phyloP scores from a whole-genome alignment of 2,888 invertebrate genomes.

The Lymantria monacha region DNA sequence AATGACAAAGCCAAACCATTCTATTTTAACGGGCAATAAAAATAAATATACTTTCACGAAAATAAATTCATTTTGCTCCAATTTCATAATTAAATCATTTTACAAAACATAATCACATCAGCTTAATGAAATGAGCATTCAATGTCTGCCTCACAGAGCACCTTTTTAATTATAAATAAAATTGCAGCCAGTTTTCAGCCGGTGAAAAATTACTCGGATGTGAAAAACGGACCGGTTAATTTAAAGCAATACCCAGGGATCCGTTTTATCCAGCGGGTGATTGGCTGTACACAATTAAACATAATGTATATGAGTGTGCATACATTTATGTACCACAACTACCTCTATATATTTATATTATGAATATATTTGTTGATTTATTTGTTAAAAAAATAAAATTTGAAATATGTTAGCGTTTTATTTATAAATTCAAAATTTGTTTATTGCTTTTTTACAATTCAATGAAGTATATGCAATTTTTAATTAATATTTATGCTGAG shows the following conservation, averaged over 20 bases:
- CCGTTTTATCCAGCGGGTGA: constrained; percentile 27
- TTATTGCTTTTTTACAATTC: no score
- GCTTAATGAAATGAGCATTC: constrained; percentile 20
- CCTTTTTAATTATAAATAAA: constrained; percentile 34
- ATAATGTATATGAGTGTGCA: background rate
- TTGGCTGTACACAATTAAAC: constrained; percentile 20
- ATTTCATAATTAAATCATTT: constrained; percentile 8
- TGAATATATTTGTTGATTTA: no score
- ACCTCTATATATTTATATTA: no score
- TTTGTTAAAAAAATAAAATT: no score
- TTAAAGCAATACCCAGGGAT: constrained; percentile 32
- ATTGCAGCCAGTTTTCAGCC: constrained; percentile 20
- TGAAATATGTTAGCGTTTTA: no score
- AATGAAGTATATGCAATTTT: no score
- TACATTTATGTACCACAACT: no score
- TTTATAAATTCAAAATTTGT: no score
- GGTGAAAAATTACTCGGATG: constrained; percentile 26
- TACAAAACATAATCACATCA: constrained; percentile 18
- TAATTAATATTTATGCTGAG: no score
- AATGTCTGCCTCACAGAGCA: constrained; percentile 6
- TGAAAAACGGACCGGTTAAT: constrained; percentile 35
- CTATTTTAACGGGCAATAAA: no score
- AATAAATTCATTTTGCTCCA: background rate
- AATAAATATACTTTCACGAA: background rate
- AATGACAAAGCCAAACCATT: no score